Evolutionary conservation across 2,113 vertebrate genomes (phyloP).

Genomic region (Anguilla japonica): DNA sequence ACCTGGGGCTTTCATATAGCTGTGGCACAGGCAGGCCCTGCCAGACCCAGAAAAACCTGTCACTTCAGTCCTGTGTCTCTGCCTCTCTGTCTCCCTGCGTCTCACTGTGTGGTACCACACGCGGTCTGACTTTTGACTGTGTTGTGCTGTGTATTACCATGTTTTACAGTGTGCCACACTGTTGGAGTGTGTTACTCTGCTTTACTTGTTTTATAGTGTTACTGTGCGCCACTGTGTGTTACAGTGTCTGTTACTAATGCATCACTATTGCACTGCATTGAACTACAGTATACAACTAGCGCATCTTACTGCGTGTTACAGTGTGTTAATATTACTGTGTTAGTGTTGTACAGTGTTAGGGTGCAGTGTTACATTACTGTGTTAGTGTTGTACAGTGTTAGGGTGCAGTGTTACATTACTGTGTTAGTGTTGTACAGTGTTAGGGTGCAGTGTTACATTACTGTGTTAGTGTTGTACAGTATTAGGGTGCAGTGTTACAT

Average conservation of each 20-base stretch:
- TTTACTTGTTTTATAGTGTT: background rate
- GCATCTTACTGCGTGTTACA: background rate
- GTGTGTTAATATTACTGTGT: background rate
- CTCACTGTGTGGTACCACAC: background rate
- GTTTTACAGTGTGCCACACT: background rate
- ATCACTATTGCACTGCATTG: background rate
- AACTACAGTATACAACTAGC: background rate
- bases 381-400: too few relatives aligned
- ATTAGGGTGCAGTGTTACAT: too few relatives aligned
- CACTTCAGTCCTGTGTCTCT: background rate
- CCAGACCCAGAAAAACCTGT: too few relatives aligned
- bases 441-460: background rate
- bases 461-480: too few relatives aligned
- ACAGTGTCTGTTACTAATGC: background rate
- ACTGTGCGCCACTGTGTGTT: background rate
- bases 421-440: background rate
- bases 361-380: background rate
- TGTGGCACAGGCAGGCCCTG: background rate
- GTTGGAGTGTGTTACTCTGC: background rate
- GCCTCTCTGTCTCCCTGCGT: too few relatives aligned
- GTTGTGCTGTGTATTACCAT: background rate
- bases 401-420: too few relatives aligned
- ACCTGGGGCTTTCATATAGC: background rate
- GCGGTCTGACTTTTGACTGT: background rate
- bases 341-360: background rate